Percentiles rank a stretch among this genome's conserved stretches.
Conservation (phyloP, 1,140 invertebrate genomes). For the Drosophila guanche region DNA sequence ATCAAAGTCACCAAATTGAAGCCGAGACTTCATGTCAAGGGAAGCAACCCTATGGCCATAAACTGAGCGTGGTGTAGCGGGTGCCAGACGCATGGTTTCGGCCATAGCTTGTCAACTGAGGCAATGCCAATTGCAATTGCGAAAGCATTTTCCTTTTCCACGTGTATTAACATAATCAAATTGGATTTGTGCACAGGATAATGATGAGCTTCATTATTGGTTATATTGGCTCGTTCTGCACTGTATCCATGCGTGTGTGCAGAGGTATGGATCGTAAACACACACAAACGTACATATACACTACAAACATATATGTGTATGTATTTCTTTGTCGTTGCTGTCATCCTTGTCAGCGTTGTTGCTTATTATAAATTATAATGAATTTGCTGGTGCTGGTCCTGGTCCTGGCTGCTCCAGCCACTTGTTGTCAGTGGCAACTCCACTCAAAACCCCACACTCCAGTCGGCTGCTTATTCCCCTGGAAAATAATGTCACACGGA, state of each 20-base stretch:
- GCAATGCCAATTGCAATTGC: constrained; percentile 81
- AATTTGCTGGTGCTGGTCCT: constrained; percentile 63
- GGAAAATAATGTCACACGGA: constrained; percentile 76
- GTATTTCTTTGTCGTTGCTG: constrained; percentile 44
- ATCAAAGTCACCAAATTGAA: constrained; percentile 65
- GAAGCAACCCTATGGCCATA: constrained; percentile 42
- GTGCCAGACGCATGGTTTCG: constrained; percentile 1
- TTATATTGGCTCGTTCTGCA: constrained; percentile 53
- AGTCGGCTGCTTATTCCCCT: constrained; percentile 63
- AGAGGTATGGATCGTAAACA: constrained; percentile 7
- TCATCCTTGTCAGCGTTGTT: constrained; percentile 73
- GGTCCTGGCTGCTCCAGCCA: constrained; percentile 53
- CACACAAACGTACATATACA: not conserved
- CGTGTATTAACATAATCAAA: constrained; percentile 83
- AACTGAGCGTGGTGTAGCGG: constrained; percentile 10
- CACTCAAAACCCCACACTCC: constrained; percentile 17
- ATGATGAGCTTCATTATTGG: constrained; percentile 82
- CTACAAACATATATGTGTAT: not conserved
- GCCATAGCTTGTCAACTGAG: constrained; percentile 9
- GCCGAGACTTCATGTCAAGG: constrained; percentile 39
- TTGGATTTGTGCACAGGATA: constrained; percentile 83
- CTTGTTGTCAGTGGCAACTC: constrained; percentile 77
- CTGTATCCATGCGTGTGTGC: constrained; percentile 8
- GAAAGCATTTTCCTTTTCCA: constrained; percentile 81
- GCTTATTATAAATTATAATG: constrained; percentile 83